Percentiles rank a stretch among this genome's conserved stretches.
These are phyloP conservation scores for Otolemur crassicaudatus DNA, from an alignment of 2,797 vertebrate species.

Conservation along the genomic window DNA sequence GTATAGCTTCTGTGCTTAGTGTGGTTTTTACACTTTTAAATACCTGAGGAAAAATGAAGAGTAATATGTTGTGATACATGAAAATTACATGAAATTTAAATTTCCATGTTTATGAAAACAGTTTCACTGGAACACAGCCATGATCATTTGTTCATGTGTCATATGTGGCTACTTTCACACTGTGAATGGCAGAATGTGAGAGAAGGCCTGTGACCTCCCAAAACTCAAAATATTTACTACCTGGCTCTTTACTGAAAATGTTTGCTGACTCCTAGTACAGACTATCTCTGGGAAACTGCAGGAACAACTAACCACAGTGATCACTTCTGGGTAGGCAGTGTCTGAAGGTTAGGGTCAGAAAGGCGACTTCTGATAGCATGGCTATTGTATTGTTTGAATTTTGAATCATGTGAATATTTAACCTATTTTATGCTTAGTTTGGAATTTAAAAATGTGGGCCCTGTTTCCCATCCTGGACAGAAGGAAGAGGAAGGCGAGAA, in stretches of 20 bases:
- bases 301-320: neutral
- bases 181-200: rapidly evolving
- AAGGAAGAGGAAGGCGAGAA: neutral
- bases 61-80: neutral
- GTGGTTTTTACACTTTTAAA: neutral
- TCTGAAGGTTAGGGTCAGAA: neutral
- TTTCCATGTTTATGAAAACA: neutral
- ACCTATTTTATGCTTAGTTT: neutral
- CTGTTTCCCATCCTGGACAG: neutral
- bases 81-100: slow-evolving; percentile 6
- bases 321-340: neutral
- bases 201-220: neutral
- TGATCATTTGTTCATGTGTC: neutral
- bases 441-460: neutral
- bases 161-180: neutral
- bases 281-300: neutral
- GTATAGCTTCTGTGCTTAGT: neutral
- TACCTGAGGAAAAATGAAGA: neutral
- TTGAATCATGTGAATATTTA: neutral
- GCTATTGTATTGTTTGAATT: neutral
- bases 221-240: neutral
- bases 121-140: neutral
- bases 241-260: neutral
- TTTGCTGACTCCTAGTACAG: neutral
- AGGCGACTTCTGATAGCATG: neutral